Percentiles rank a stretch among this genome's conserved stretches.
phyloP scores from a whole-genome alignment of 2,888 invertebrate genomes.

The Halictus ligatus region DNA sequence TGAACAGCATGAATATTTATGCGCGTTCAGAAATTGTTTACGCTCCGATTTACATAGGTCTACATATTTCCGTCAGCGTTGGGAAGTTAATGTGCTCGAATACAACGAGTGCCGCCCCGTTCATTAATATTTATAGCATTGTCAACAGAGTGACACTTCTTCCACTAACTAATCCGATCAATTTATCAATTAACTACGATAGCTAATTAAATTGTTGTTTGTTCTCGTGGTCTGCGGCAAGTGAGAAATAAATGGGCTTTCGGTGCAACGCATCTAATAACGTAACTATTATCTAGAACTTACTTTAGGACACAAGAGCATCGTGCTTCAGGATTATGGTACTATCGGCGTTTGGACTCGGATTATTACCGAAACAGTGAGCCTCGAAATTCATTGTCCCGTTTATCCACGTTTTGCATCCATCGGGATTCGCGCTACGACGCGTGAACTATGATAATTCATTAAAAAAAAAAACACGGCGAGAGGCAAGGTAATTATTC shows the following conservation, averaged over 20 bases:
- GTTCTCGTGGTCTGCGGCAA: not conserved
- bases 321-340: not conserved
- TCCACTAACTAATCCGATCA: slow-evolving; percentile 17
- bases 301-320: not conserved
- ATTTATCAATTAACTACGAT: not conserved
- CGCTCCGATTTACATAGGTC: slow-evolving; percentile 16
- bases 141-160: slow-evolving; percentile 15
- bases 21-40: slow-evolving; percentile 13
- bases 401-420: not conserved
- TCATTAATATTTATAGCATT: slow-evolving; percentile 34
- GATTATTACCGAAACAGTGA: not conserved
- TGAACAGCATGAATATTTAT: slow-evolving; percentile 57
- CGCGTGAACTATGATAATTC: not conserved
- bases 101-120: not conserved
- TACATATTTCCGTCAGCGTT: not conserved
- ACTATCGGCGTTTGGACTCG: not conserved
- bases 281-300: not conserved
- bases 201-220: not conserved
- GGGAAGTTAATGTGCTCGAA: not conserved
- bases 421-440: not conserved
- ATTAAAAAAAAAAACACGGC: not conserved
- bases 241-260: not conserved
- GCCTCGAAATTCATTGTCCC: not conserved
- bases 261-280: not conserved
- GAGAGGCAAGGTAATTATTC: not conserved